Conservation (phyloP, 2,888 invertebrate species). For the Catocala nupta region DNA sequence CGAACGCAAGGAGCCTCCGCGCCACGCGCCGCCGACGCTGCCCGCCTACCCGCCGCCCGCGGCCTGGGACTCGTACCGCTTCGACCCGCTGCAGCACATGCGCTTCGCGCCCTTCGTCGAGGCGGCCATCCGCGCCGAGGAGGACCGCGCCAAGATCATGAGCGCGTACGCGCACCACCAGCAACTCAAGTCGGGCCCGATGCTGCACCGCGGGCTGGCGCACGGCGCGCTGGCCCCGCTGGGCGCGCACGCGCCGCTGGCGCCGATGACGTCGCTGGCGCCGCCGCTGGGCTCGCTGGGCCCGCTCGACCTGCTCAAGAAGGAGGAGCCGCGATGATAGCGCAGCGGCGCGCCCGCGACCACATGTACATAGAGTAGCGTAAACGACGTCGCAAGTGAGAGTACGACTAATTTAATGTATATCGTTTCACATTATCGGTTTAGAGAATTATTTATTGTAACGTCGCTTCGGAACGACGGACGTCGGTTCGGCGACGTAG, state of each 20-base stretch:
- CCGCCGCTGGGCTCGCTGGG: slow-evolving; percentile 79
- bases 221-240: slow-evolving; percentile 63
- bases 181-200: slow-evolving; percentile 81
- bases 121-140: slow-evolving; percentile 92
- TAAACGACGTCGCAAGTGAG: slow-evolving; percentile 69
- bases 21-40: slow-evolving; percentile 75
- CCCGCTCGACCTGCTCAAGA: slow-evolving; percentile 88
- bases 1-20: slow-evolving; percentile 86
- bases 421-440: slow-evolving; percentile 79
- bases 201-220: slow-evolving; percentile 77
- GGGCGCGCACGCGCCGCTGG: slow-evolving; percentile 68
- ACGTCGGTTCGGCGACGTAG: slow-evolving; percentile 38
- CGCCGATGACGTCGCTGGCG: slow-evolving; percentile 85
- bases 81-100: slow-evolving; percentile 90
- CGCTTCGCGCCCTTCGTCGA: slow-evolving; percentile 94
- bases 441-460: slow-evolving; percentile 85
- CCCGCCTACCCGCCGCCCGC: slow-evolving; percentile 88
- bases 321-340: slow-evolving; percentile 87
- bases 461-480: slow-evolving; percentile 68
- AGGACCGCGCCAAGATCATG: slow-evolving; percentile 92
- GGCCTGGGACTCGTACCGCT: slow-evolving; percentile 91
- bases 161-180: slow-evolving; percentile 90
- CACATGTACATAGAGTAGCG: slow-evolving; percentile 64
- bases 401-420: slow-evolving; percentile 69
- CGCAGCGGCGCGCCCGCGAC: slow-evolving; percentile 51